phyloP scores from a whole-genome alignment of 1,140 invertebrate species.

The Daktulosphaira vitifoliae region DNA sequence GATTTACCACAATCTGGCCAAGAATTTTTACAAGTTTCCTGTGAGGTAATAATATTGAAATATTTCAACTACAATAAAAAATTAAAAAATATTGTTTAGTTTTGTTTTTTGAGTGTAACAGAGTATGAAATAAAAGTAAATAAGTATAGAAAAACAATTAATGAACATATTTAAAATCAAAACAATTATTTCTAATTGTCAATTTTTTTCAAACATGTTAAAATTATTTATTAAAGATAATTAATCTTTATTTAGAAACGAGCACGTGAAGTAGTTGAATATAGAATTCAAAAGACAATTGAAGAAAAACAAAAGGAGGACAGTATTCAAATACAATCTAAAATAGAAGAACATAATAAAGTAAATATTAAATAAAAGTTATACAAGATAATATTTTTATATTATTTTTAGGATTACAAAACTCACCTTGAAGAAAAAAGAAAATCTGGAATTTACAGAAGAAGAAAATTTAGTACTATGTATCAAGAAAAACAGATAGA shows the following conservation, averaged over 20 bases:
- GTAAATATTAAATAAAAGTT: neutral
- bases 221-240: neutral
- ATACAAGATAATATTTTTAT: neutral
- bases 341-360: conserved; percentile 48
- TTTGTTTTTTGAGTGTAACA: too few species aligned
- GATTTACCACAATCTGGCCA: conserved; percentile 81
- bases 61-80: too few species aligned
- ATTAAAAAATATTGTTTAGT: too few species aligned
- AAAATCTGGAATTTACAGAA: conserved; percentile 47
- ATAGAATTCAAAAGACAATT: conserved; percentile 50
- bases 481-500: conserved; percentile 34
- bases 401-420: conserved; percentile 48
- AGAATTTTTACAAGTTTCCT: conserved; percentile 69
- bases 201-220: neutral
- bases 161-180: conserved; percentile 2
- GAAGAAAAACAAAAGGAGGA: conserved; percentile 52
- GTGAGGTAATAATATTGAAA: conserved; percentile 48
- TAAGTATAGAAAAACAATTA: too few species aligned
- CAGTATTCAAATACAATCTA: conserved; percentile 46
- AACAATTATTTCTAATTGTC: neutral
- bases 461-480: conserved; percentile 43
- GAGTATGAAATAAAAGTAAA: too few species aligned
- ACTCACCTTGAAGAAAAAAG: conserved; percentile 54
- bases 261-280: conserved; percentile 60
- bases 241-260: conserved; percentile 47